phyloP scores from a whole-genome alignment of 1,140 invertebrate genomes.

The Cyclargus thomasi region DNA sequence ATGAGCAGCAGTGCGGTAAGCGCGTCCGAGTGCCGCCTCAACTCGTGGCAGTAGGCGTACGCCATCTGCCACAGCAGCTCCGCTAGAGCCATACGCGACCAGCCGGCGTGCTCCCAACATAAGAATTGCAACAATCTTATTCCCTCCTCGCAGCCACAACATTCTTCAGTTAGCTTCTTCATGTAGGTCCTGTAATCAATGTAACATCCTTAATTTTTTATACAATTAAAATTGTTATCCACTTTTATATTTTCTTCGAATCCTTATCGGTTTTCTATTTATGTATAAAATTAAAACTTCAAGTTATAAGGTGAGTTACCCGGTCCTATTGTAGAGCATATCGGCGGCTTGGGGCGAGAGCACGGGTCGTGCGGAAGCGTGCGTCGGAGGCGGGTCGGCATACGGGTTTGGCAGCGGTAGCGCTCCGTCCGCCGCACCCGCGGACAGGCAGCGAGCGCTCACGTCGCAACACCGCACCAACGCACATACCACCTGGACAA shows the following conservation, averaged over 20 bases:
- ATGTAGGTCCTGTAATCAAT: constrained; percentile 83
- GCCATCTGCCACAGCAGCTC: constrained; percentile 96
- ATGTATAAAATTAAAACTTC: too few species aligned
- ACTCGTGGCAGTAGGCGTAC: constrained; percentile 95
- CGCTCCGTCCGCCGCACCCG: constrained; percentile 74
- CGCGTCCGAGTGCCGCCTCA: constrained; percentile 93
- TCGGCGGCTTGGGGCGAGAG: constrained; percentile 81
- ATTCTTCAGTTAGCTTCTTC: constrained; percentile 97
- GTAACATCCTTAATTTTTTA: too few species aligned
- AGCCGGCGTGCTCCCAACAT: constrained; percentile 96
- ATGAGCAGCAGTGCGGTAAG: constrained; percentile 90
- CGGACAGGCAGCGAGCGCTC: constrained; percentile 85
- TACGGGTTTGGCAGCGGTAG: constrained; percentile 87
- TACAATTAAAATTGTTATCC: too few species aligned
- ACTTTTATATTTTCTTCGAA: too few species aligned
- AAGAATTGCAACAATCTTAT: constrained; percentile 92
- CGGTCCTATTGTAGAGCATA: constrained; percentile 86
- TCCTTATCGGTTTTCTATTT: too few species aligned
- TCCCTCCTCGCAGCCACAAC: constrained; percentile 92
- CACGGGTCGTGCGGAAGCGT: constrained; percentile 79
- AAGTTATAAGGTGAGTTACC: constrained; percentile 62
- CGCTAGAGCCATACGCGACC: constrained; percentile 90
- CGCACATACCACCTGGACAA: constrained; percentile 85
- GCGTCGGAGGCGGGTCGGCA: constrained; percentile 84
- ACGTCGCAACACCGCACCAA: constrained; percentile 96